Conservation (phyloP, 2,113 vertebrate species). For the Butorides virescens region DNA sequence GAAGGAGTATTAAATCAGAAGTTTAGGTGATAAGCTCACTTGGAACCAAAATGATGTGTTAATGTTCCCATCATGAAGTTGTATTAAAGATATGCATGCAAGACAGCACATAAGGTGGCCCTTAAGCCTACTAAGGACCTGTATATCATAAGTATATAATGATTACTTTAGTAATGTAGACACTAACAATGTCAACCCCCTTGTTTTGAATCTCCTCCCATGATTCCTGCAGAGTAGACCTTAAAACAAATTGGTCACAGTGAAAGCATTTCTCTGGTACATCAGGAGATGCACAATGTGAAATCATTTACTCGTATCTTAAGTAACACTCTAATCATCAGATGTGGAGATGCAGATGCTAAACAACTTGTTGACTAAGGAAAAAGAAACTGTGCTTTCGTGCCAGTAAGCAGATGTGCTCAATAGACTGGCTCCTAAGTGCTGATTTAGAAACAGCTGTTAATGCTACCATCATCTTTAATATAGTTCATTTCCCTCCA, state of each 20-base stretch:
- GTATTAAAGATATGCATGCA: not conserved
- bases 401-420: conserved; percentile 76
- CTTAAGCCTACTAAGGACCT: not conserved
- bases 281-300: conserved; percentile 36
- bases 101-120: not conserved
- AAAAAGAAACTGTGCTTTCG: conserved; percentile 72
- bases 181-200: conserved; percentile 20
- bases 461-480: conserved; percentile 54
- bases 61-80: not conserved
- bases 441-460: conserved; percentile 70
- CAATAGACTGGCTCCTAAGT: conserved; percentile 57
- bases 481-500: conserved; percentile 13
- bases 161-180: not conserved
- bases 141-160: not conserved
- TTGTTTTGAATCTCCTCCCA: conserved; percentile 57
- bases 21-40: not conserved
- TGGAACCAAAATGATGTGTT: not conserved
- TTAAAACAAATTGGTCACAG: conserved; percentile 70
- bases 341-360: conserved; percentile 78
- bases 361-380: conserved; percentile 75
- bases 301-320: conserved; percentile 64
- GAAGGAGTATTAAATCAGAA: not conserved
- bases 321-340: conserved; percentile 82
- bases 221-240: conserved; percentile 44
- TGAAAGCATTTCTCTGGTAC: conserved; percentile 15